These are phyloP conservation scores for Drosophila asahinai DNA, from an alignment of 1,140 invertebrate species.

Conservation along the genomic window DNA sequence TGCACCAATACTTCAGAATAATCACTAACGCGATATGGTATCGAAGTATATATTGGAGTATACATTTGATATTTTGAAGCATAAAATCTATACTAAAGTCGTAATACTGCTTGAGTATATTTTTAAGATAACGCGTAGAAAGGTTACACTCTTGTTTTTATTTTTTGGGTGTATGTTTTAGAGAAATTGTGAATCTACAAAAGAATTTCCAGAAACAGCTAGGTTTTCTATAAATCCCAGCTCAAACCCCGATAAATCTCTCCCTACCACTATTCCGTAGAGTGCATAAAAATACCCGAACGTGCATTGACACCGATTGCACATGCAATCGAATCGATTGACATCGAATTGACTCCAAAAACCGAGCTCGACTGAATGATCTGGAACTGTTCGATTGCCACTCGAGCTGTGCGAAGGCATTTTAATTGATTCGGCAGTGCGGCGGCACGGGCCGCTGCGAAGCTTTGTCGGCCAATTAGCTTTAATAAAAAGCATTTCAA, in stretches of 20 bases:
- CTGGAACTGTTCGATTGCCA: slow-evolving; percentile 57
- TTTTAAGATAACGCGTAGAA: no score
- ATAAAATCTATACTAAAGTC: no score
- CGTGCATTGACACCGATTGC: slow-evolving; percentile 68
- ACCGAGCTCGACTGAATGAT: slow-evolving; percentile 54
- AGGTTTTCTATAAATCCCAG: neutral
- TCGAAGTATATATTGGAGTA: no score
- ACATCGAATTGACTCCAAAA: slow-evolving; percentile 45
- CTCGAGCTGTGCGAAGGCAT: slow-evolving; percentile 63
- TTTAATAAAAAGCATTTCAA: slow-evolving; percentile 78
- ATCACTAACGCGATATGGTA: no score
- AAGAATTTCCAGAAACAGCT: no score
- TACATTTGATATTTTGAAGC: no score
- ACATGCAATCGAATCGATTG: slow-evolving; percentile 41
- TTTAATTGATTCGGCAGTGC: slow-evolving; percentile 54
- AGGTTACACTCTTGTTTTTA: no score
- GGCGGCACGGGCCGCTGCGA: slow-evolving; percentile 52
- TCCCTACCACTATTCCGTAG: slow-evolving; percentile 1
- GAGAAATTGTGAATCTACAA: no score
- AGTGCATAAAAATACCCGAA: slow-evolving; percentile 53
- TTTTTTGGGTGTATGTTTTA: no score
- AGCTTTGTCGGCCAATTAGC: slow-evolving; percentile 73
- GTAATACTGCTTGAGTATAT: no score
- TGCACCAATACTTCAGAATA: no score
- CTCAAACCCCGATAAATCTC: neutral